Base-by-base conservation (phyloP, 2,113 vertebrate genomes). In the Mesoclemmys tuberculata region DNA sequence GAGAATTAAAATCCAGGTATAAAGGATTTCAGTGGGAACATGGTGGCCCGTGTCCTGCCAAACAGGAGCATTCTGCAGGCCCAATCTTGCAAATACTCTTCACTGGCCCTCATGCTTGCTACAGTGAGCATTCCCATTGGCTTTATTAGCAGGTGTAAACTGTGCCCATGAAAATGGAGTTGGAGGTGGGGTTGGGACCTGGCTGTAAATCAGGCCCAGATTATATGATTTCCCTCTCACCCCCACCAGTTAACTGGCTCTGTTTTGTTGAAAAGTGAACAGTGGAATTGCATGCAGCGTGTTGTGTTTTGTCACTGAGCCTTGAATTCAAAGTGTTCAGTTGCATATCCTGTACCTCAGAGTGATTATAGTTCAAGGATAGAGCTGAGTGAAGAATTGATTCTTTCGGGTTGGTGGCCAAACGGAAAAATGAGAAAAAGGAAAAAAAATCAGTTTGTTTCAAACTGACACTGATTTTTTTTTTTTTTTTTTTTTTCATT, bases 111-210 rank as follows among this genome's bases (percentile, higher is more conserved):
- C 44, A 49, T 80, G 48, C 77, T 71, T 84, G 52, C 52, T 89
- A 48, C 64, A 88, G 56, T 35, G 29, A 56, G 29, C 29, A 10
- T 52, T 93, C 92, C 38, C 41, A 16, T 38, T 38, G 0, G 13
- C 48, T 87, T 0, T 4, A 29, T n/a, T 55, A 71, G 88, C 44
- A 21, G 87, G 24, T 86, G 95, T 54, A 84, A 35, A 46, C 18
- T 11, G 14, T 86, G 35, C 8, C 77, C 3, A 24, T 81, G 5
- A 48, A 0, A 0, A 10, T 2, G 49, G 49, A 4, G 8, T 54
- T 80, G 48, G 31, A 49, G 0, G 0, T 85, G 71, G 52, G 29
- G 0, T 0, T 82, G 82, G 51, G 29, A 44, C 74, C 41, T 77
- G 74, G 6, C 22, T 44, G 41, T 46, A 46, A 77, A 77, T 24